Base-by-base conservation (phyloP, 2,797 vertebrate genomes). In the Heteromormyrus szaboi region DNA sequence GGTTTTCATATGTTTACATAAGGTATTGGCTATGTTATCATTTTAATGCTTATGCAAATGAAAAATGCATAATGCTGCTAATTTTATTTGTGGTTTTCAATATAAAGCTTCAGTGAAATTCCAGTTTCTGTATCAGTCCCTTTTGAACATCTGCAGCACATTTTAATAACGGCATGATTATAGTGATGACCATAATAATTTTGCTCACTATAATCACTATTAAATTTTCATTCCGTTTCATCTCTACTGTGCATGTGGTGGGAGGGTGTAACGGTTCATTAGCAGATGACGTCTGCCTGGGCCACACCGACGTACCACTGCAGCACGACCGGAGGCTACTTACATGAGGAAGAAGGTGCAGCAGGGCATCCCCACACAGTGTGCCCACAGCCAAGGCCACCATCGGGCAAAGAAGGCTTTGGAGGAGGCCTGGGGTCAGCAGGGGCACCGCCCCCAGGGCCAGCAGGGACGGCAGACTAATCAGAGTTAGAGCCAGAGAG, bases 291-390 rank as follows among this genome's bases (percentile, higher is more conserved):
- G n/a, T 84, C n/a, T 29, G 46, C 81, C 46, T 48, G 44, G 19
- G 37, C 9, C 81, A 22, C 17, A 0, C 41, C 37, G 2, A 41
- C 4, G 17, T 9, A n/a, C 17, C 72, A n/a, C 72, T 37, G 33
- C 37, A 5, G 17, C 17, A 79, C 3, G 37, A 3, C 37, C 17
- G n/a, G n/a, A 22, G 22, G 59, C 17, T 89, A 94, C 96, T 2
- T 94, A 97, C 97, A 8, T 97, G 97, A 0, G 97, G 97, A 90
- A 96, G 92, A 83, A 97, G 96, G 92, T 97, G 97, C 0, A 97
- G 93, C 90, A 97, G 91, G 0, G 97, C 97, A 0, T 97, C 97
- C 88, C 97, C 97, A 41, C 96, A 97, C 7, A 97, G 94, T 0
- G 97, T 97, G 85, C 97, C 96, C 92, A 96, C 95, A 2, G 97